phyloP scores from a whole-genome alignment of 1,140 invertebrate species.

The Limonius californicus region DNA sequence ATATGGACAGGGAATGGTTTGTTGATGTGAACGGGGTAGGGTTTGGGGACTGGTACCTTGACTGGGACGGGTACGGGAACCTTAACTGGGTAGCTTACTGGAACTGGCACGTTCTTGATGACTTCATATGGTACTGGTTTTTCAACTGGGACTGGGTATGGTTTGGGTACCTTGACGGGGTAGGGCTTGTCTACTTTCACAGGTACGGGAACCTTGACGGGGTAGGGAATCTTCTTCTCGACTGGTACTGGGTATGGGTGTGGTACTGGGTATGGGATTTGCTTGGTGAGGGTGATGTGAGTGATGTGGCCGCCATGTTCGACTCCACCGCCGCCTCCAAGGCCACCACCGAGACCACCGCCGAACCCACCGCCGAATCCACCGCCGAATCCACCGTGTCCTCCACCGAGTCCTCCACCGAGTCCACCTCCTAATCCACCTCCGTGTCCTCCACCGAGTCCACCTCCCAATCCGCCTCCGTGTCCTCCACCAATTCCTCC shows the following conservation, averaged over 20 bases:
- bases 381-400: slow-evolving; percentile 24
- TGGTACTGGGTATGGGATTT: slow-evolving; percentile 30
- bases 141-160: slow-evolving; percentile 51
- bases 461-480: slow-evolving; percentile 23
- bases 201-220: slow-evolving; percentile 48
- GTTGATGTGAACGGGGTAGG: slow-evolving; percentile 34
- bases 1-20: slow-evolving; percentile 33
- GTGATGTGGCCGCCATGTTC: neutral
- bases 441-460: too few species aligned
- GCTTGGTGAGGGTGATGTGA: slow-evolving; percentile 29
- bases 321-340: slow-evolving; percentile 4
- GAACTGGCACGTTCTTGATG: slow-evolving; percentile 33
- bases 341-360: slow-evolving; percentile 4
- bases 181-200: slow-evolving; percentile 43
- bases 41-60: slow-evolving; percentile 43
- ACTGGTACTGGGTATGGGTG: slow-evolving; percentile 32
- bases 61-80: slow-evolving; percentile 32
- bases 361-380: slow-evolving; percentile 12
- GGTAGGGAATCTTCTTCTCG: slow-evolving; percentile 35
- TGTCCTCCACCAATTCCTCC: slow-evolving; percentile 20
- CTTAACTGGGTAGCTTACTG: slow-evolving; percentile 35
- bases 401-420: slow-evolving; percentile 17
- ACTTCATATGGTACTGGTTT: slow-evolving; percentile 36
- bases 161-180: slow-evolving; percentile 49
- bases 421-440: slow-evolving; percentile 8